These are phyloP conservation scores for Porites lobata DNA, from an alignment of 92 coral and sea anemone species.

Conservation along the genomic window DNA sequence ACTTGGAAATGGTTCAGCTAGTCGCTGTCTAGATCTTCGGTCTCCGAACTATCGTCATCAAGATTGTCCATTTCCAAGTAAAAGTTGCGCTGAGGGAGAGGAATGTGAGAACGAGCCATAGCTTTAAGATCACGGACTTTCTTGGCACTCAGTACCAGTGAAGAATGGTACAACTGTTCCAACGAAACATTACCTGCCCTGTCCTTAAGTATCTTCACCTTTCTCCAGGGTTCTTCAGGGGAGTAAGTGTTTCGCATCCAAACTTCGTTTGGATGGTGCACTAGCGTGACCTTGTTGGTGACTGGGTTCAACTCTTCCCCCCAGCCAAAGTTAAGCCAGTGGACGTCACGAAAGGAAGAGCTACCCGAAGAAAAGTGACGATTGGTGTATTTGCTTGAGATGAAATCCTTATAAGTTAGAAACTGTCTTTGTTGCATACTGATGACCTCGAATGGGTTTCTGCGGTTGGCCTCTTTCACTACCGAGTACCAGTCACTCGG, in stretches of 20 bases:
- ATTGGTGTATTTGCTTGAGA: background rate
- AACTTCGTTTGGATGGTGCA: slow-evolving; percentile 38
- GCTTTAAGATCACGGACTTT: slow-evolving; percentile 13
- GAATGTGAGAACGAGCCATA: slow-evolving; percentile 22
- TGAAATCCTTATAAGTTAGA: background rate
- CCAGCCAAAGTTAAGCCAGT: slow-evolving; percentile 20
- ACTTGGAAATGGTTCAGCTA: background rate
- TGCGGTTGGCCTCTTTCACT: slow-evolving; percentile 20
- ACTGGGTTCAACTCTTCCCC: slow-evolving; percentile 35
- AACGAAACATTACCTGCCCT: slow-evolving; percentile 11
- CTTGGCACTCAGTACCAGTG: background rate
- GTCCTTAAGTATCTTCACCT: slow-evolving; percentile 31
- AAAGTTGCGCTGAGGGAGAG: slow-evolving; percentile 16
- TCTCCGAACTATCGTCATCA: background rate
- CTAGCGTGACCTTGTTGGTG: background rate
- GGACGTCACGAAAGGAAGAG: background rate
- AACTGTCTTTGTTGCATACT: background rate
- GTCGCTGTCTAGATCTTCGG: background rate
- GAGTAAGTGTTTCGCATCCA: slow-evolving; percentile 38
- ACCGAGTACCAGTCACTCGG: slow-evolving; percentile 50
- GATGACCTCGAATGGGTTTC: slow-evolving; percentile 3
- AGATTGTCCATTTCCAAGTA: background rate
- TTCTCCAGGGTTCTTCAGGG: slow-evolving; percentile 27
- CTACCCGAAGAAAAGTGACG: slow-evolving; percentile 2
- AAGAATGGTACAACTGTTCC: background rate